These are phyloP conservation scores for Simalia tracyae DNA, from an alignment of 2,797 vertebrate genomes.

Conservation along the genomic window DNA sequence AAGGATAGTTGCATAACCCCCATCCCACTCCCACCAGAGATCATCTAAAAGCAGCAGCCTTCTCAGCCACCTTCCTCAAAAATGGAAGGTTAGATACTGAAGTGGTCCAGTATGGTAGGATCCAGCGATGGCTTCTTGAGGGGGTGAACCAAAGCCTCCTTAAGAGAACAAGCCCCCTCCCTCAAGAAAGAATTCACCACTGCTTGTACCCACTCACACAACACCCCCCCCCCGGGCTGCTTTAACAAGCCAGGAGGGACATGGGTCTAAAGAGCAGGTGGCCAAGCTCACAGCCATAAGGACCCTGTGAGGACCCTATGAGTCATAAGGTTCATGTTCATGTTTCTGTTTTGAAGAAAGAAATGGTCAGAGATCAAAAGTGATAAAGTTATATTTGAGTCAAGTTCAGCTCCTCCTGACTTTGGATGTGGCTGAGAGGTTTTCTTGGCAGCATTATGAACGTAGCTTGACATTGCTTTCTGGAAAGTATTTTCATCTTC, in stretches of 20 bases:
- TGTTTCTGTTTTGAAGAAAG: background rate
- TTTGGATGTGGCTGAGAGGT: background rate
- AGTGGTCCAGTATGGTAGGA: background rate
- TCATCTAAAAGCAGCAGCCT: background rate
- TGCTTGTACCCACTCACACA: background rate
- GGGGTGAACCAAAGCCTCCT: background rate
- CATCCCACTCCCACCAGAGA: too few species aligned
- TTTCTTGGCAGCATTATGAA: background rate
- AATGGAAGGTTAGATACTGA: background rate
- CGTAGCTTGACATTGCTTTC: background rate
- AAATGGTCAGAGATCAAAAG: too few species aligned
- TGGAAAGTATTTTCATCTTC: background rate
- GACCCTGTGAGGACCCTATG: background rate
- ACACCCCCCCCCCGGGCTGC: background rate
- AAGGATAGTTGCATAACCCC: background rate
- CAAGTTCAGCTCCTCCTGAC: background rate
- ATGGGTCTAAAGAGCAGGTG: background rate
- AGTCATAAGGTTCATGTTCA: background rate
- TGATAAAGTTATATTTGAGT: background rate
- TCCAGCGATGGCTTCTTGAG: background rate
- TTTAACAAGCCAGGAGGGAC: background rate
- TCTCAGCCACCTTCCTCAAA: background rate
- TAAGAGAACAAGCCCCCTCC: background rate
- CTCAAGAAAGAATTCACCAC: background rate
- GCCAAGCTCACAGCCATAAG: background rate